phyloP scores from a whole-genome alignment of 2,113 vertebrate genomes.

The Nicator chloris region DNA sequence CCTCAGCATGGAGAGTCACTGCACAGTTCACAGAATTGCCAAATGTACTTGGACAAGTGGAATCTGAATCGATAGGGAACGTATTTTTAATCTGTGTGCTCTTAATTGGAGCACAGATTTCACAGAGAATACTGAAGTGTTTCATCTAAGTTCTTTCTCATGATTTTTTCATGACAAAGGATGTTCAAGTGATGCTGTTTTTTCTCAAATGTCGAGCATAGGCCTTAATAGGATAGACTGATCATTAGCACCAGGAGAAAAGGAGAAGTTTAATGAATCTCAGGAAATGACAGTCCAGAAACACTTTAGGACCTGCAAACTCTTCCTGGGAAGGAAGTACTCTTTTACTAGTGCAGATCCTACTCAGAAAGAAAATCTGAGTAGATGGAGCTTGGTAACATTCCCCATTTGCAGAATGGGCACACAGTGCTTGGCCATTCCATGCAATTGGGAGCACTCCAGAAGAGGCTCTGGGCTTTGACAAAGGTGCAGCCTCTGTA shows the following conservation, averaged over 20 bases:
- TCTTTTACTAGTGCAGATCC: background rate
- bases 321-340: background rate
- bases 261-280: background rate
- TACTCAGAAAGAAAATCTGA: background rate
- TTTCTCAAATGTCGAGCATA: background rate
- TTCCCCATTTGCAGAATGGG: background rate
- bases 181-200: background rate
- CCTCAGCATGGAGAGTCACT: background rate
- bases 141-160: background rate
- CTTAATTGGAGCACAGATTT: background rate
- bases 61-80: background rate
- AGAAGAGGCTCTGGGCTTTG: background rate
- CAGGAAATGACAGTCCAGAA: background rate
- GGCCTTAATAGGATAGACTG: background rate
- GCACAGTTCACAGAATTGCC: background rate
- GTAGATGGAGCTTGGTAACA: background rate
- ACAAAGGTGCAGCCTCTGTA: background rate
- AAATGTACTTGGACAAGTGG: background rate
- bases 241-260: background rate
- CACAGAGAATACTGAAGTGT: background rate
- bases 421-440: background rate
- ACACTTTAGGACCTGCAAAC: background rate
- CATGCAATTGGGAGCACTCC: background rate
- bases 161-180: background rate
- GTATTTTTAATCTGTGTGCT: background rate